Base-by-base conservation (phyloP, 2,888 invertebrate genomes). In the Drosophila yooni region DNA sequence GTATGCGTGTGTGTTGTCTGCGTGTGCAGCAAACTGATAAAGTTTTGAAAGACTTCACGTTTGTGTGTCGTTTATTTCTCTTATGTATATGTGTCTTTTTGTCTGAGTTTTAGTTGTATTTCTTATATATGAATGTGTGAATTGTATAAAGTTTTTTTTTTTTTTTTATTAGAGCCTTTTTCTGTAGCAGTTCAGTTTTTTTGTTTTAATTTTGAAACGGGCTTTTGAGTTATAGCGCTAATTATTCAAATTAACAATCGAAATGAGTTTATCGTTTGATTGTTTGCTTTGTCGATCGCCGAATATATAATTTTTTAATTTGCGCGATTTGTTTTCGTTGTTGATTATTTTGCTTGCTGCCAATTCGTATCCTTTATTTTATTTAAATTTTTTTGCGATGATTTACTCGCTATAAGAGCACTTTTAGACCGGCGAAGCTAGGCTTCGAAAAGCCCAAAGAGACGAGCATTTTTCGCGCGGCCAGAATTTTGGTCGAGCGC, bases 371-470 rank as follows among this genome's bases (percentile, higher is more conserved):
- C 48, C 69, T 34, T 57, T 38, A 34, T 50, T 65, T 34, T 33
- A 29, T 38, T 50, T 6, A 38, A 13, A 34, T 50, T 36, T 65
- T 43, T 62, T 54, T 54, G 60, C 62, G 51, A 40, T 60, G 51
- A 52, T 61, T 53, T 50, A 10, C 65, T 72, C 81, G 84, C 89
- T 91, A 93, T 83, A 89, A 91, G 83, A 93, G 93, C 91, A 93
- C 92, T 93, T 93, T 93, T 93, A 93, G 89, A 84, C 92, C 92
- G 88, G 92, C 92, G 93, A 93, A 93, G 93, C 93, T 85, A 88
- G 87, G 93, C 93, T 93, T 92, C 93, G 92, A 90, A 89, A 84
- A 87, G 90, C 92, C 90, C 87, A 91, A 92, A 84, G 89, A 92
- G 85, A 89, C 92, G 89, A 93, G 89, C 93, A 93, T 93, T 91